Evolutionary conservation across 2,888 invertebrate genomes (phyloP).

Genomic region (Philereme vetulata): DNA sequence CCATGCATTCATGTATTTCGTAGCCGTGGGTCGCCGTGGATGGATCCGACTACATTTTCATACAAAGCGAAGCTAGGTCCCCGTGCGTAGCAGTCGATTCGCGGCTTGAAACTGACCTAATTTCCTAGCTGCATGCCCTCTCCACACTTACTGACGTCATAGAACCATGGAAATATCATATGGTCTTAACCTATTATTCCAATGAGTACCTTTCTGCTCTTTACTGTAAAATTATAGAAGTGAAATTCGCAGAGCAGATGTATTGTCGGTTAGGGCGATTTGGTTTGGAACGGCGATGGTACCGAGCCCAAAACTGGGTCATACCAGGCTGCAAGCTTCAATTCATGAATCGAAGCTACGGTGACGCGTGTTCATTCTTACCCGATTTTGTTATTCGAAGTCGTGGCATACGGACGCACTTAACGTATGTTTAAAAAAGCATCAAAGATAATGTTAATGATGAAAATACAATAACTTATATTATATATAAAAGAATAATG

Average conservation of each 20-base stretch:
- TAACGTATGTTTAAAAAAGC: conserved; percentile 42
- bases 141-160: conserved; percentile 84
- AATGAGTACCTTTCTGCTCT: conserved; percentile 39
- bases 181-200: conserved; percentile 55
- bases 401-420: conserved; percentile 35
- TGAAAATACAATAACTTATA: no score
- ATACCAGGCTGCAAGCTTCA: conserved; percentile 86
- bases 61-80: no score
- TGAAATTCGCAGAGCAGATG: conserved; percentile 34
- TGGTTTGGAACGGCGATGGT: conserved; percentile 35
- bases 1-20: no score
- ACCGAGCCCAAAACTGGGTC: conserved; percentile 86
- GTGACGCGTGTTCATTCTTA: conserved; percentile 78
- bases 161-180: conserved; percentile 52
- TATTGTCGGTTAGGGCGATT: conserved; percentile 48
- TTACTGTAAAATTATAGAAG: conserved; percentile 31
- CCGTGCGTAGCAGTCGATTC: no score
- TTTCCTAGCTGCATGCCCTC: conserved; percentile 77
- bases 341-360: conserved; percentile 83
- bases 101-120: conserved; percentile 81
- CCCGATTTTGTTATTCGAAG: conserved; percentile 63
- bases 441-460: not conserved
- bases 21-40: no score
- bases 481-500: no score
- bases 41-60: no score